Evolutionary conservation across 1,140 invertebrate genomes (phyloP), one percentile per base, ranked within the genome.

Genomic region (Drosophila erecta): DNA sequence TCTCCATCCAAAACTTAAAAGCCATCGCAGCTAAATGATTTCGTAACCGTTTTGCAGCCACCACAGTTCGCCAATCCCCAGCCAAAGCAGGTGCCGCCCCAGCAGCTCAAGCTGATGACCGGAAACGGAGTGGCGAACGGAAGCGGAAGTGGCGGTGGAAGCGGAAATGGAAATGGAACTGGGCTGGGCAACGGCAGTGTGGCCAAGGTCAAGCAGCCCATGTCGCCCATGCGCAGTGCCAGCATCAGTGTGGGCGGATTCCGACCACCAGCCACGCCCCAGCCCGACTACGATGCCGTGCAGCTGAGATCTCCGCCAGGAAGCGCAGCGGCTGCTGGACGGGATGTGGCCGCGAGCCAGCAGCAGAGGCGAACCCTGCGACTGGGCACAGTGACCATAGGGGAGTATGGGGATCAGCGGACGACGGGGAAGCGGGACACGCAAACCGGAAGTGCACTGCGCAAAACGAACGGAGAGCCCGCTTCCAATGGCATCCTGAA

Each of bases 351-450:
- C 27, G 35, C 49, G 12, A 37, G n/a, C 15, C 24, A 50, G 47
- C 71, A 83, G 35, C 81, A 85, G 91, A 61, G 92, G 80, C 60
- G 91, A 84, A 59, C 84, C 17, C 61, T 91, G 47, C 80, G 90
- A 1, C 92, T 93, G 33, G 93, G 94, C 11, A 95, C 94, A 4
- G 94, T 96, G 12, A 95, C 95, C 2, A 95, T 96, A 44, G 94
- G 95, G 2, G 95, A 95, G 91, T 96, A 96, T 85, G 94, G 94
- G 92, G 93, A 33, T 49, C 76, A 53, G 33, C 56, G 67, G 92
- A 51, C 57, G 2, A 50, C 30, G 15, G 30, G 30, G 93, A 93
- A 35, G 44, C 93, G 93, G 11, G 93, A 94, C 17, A 94, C 76
- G 10, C 17, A 17, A 17, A 17, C 17, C 17, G 17, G 17, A 17